These are phyloP conservation scores for Melanotaenia maccullochi DNA, from an alignment of 2,797 vertebrate genomes.

Conservation along the genomic window DNA sequence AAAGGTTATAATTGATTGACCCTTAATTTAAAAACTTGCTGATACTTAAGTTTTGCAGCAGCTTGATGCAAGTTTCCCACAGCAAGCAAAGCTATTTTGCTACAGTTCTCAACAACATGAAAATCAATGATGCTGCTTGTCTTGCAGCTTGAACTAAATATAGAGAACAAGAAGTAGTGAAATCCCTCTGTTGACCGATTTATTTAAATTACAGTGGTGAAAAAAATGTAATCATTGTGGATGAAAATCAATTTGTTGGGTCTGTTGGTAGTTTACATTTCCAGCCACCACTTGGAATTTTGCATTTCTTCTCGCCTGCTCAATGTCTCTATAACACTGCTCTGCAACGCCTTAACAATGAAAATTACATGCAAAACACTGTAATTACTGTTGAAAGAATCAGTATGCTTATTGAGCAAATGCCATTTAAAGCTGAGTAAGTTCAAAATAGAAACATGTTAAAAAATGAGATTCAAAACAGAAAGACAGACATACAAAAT, in stretches of 20 bases:
- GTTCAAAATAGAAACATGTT: neutral
- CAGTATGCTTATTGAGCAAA: neutral
- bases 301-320: neutral
- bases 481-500: slow-evolving; percentile 20
- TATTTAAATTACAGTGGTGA: neutral
- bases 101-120: slow-evolving; percentile 18
- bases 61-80: slow-evolving; percentile 14
- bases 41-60: slow-evolving; percentile 18
- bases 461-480: slow-evolving; percentile 8
- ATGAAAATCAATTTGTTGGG: neutral
- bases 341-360: neutral
- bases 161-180: neutral
- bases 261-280: neutral
- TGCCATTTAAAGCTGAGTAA: slow-evolving; percentile 11
- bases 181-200: neutral
- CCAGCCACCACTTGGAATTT: neutral
- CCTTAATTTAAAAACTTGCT: slow-evolving; percentile 30
- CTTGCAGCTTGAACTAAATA: slow-evolving; percentile 3
- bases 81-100: slow-evolving; percentile 11
- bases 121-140: slow-evolving; percentile 35
- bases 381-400: slow-evolving; percentile 3
- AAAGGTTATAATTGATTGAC: slow-evolving; percentile 27
- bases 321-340: neutral
- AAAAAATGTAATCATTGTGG: neutral
- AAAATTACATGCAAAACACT: neutral